Evolutionary conservation across 2,113 vertebrate genomes (phyloP).

Genomic region (Tringa solitaria): DNA sequence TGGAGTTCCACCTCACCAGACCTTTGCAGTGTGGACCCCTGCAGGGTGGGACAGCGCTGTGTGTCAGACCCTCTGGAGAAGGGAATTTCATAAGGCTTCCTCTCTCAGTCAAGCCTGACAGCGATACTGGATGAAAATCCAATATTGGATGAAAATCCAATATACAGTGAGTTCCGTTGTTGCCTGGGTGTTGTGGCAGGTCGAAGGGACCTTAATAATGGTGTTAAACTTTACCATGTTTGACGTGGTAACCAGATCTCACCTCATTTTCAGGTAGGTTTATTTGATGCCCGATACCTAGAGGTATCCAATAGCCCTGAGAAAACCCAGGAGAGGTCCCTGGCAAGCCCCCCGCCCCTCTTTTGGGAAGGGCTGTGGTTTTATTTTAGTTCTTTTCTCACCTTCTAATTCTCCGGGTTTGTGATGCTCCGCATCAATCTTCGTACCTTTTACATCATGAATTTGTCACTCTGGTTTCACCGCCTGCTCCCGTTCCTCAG

Average conservation of each 20-base stretch:
- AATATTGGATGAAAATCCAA: background rate
- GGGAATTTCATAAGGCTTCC: background rate
- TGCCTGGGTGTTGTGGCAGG: background rate
- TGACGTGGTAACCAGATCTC: background rate
- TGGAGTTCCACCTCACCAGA: background rate
- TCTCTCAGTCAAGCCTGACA: background rate
- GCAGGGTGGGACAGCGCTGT: background rate
- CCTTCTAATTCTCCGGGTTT: background rate
- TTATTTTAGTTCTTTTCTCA: background rate
- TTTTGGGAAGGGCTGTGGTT: background rate
- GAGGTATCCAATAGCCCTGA: background rate
- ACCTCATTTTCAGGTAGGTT: background rate
- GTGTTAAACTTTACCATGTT: background rate
- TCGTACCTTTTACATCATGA: background rate
- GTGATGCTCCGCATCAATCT: background rate
- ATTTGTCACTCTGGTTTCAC: background rate
- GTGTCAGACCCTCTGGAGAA: background rate
- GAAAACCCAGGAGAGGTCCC: background rate
- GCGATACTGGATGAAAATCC: too few relatives aligned
- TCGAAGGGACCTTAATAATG: background rate
- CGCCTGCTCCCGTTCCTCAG: background rate
- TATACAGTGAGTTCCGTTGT: background rate
- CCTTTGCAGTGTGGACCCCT: background rate
- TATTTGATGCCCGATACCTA: background rate
- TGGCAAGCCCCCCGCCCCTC: background rate